phyloP scores from a whole-genome alignment of 2,797 vertebrate species.

The Dicrostonyx torquatus region DNA sequence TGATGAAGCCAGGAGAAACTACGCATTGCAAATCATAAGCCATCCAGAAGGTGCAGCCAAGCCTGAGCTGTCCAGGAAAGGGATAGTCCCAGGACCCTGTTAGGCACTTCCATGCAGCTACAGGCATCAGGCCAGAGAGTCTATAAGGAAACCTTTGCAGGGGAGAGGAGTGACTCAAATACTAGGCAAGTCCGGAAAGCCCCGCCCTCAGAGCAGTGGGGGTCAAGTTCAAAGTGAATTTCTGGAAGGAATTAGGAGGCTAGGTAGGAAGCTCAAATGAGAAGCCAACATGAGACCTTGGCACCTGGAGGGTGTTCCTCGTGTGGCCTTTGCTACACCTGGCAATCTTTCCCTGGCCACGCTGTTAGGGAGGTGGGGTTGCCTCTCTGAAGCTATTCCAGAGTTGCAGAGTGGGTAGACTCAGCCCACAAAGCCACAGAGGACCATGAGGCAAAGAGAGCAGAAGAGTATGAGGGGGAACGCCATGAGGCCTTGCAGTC shows the following conservation, averaged over 20 bases:
- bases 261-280: background rate
- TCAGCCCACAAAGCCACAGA: background rate
- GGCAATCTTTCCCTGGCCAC: background rate
- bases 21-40: no score
- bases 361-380: background rate
- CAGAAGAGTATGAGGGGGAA: background rate
- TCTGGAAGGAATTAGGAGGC: background rate
- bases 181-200: background rate
- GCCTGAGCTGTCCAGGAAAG: background rate
- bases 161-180: background rate
- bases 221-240: background rate
- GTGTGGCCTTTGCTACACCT: background rate
- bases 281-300: background rate
- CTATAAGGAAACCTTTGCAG: background rate
- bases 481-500: background rate
- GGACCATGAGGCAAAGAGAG: background rate
- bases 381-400: background rate
- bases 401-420: background rate
- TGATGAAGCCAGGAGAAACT: background rate
- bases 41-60: background rate
- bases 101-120: background rate
- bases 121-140: fast-evolving
- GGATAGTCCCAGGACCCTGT: background rate
- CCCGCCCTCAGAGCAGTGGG: background rate
- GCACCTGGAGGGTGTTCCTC: background rate